A percentile compares a stretch with the other conserved stretches of the same genome.
phyloP scores from a whole-genome alignment of 2,797 vertebrate species.

The Parauchenoglanis ngamensis region DNA sequence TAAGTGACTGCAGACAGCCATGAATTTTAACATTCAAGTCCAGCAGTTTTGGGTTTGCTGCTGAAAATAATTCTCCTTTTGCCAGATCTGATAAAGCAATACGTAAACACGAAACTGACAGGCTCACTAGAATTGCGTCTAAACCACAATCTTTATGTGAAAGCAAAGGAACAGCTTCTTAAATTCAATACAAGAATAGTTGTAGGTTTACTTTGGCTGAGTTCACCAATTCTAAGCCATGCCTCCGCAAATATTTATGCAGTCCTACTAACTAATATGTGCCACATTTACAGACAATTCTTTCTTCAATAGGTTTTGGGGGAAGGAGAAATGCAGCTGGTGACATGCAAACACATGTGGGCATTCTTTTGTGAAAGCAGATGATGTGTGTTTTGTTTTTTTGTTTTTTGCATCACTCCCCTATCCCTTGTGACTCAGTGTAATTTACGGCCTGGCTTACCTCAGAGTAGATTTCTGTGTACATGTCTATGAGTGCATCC shows the following conservation, averaged over 20 bases:
- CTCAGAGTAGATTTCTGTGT: constrained; percentile 79
- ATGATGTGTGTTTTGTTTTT: background rate
- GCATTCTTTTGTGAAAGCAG: background rate
- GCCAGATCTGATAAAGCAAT: background rate
- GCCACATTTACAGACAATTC: background rate
- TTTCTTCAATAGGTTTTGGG: background rate
- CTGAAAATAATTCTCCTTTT: background rate
- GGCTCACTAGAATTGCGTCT: background rate
- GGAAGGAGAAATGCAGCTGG: background rate
- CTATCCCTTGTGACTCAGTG: background rate
- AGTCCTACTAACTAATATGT: background rate
- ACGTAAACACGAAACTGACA: background rate
- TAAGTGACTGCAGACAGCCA: background rate
- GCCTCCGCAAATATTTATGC: background rate
- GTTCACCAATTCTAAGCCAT: background rate
- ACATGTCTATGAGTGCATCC: constrained; percentile 76
- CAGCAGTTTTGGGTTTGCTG: background rate
- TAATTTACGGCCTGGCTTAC: constrained; percentile 65
- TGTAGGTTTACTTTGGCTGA: background rate
- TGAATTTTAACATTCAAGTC: background rate
- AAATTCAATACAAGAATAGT: background rate
- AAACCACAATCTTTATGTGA: background rate
- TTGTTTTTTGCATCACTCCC: background rate
- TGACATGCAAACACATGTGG: background rate
- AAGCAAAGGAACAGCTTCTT: background rate